These are phyloP conservation scores for Carapus acus DNA, from an alignment of 2,797 vertebrate species.

Conservation along the genomic window DNA sequence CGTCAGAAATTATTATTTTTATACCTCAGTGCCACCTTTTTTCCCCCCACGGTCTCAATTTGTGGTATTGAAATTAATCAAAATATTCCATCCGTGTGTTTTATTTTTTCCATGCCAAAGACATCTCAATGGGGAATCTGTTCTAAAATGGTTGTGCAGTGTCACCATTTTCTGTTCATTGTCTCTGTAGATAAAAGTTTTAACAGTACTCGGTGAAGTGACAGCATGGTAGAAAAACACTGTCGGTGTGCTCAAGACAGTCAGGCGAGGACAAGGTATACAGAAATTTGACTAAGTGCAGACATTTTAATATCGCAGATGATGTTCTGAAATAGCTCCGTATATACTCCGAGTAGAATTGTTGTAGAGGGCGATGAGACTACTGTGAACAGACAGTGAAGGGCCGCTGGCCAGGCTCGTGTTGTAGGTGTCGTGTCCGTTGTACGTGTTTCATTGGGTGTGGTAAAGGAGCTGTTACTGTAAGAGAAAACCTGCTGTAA, in stretches of 20 bases:
- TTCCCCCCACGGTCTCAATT: conserved; percentile 34
- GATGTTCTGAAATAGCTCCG: conserved; percentile 46
- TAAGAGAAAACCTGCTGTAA: conserved; percentile 73
- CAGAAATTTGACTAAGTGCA: conserved; percentile 42
- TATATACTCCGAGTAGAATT: conserved; percentile 59
- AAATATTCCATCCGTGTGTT: conserved; percentile 16
- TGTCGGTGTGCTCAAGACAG: conserved; percentile 46
- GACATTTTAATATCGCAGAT: conserved; percentile 36
- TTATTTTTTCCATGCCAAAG: conserved; percentile 65
- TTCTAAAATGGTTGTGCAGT: conserved; percentile 47
- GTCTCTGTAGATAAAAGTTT: conserved; percentile 52
- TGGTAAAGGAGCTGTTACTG: conserved; percentile 57
- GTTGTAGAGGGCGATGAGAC: conserved; percentile 44
- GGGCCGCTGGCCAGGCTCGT: conserved; percentile 32
- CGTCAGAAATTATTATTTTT: conserved; percentile 36
- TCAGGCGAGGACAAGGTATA: conserved; percentile 23
- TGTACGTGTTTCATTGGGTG: conserved; percentile 64
- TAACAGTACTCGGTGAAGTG: conserved; percentile 53
- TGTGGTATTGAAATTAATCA: conserved; percentile 24
- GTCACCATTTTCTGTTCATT: conserved; percentile 26
- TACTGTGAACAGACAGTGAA: conserved; percentile 58
- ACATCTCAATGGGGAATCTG: conserved; percentile 63
- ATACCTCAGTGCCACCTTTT: conserved; percentile 46
- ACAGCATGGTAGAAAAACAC: conserved; percentile 60
- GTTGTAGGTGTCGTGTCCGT: conserved; percentile 66